phyloP scores from a whole-genome alignment of 2,888 invertebrate genomes.

The Aspidiotus rigidus region DNA sequence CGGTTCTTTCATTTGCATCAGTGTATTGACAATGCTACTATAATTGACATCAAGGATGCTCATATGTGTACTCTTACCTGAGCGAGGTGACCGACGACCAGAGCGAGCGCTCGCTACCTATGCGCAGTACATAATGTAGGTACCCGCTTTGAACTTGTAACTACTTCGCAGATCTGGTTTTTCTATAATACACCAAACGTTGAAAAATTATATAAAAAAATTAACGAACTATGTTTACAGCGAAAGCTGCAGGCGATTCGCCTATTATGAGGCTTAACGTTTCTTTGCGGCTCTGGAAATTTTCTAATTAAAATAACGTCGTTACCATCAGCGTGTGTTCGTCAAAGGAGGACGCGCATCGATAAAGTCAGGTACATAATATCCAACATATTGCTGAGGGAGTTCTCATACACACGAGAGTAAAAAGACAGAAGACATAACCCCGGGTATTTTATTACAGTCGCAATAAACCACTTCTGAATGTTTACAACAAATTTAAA shows the following conservation, averaged over 20 bases:
- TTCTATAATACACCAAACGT: neutral
- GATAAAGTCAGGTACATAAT: no score
- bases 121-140: no score
- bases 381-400: no score
- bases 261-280: constrained; percentile 8
- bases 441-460: constrained; percentile 18
- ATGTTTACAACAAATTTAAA: constrained; percentile 26
- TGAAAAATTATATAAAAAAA: constrained; percentile 11
- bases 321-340: no score
- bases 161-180: no score
- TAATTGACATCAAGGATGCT: constrained; percentile 28
- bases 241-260: constrained; percentile 15
- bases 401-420: no score
- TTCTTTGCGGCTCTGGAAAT: neutral
- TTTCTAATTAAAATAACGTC: neutral
- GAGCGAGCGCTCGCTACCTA: no score
- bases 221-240: constrained; percentile 18
- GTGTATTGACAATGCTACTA: constrained; percentile 11
- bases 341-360: no score
- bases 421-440: no score
- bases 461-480: constrained; percentile 26
- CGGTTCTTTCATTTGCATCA: constrained; percentile 15
- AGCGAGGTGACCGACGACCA: neutral
- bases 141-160: no score
- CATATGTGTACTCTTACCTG: constrained; percentile 8